Conservation (phyloP, 2,888 invertebrate genomes). For the Tiliacea citrago region DNA sequence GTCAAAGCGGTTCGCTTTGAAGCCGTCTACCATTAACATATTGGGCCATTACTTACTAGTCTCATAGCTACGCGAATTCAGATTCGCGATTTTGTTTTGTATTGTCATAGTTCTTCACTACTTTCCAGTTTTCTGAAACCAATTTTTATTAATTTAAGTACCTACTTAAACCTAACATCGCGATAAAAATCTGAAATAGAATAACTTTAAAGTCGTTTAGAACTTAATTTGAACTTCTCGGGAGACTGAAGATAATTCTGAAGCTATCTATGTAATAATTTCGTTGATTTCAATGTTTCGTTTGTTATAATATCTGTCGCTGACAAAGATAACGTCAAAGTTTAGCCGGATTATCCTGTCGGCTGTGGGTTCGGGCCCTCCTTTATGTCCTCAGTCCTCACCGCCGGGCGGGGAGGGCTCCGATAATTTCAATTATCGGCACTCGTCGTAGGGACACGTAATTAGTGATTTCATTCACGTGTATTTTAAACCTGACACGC, state of each 20-base stretch:
- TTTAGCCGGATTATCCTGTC: slow-evolving; percentile 72
- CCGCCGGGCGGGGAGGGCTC: slow-evolving; percentile 63
- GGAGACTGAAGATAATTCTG: slow-evolving; percentile 45
- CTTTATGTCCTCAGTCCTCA: slow-evolving; percentile 65
- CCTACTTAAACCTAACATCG: slow-evolving; percentile 8
- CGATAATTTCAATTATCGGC: slow-evolving; percentile 78
- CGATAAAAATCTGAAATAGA: slow-evolving; percentile 39
- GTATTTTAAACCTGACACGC: slow-evolving; percentile 53
- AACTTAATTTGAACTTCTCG: slow-evolving; percentile 54
- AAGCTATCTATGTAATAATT: slow-evolving; percentile 60
- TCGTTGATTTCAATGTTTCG: slow-evolving; percentile 70
- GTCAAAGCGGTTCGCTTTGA: slow-evolving; percentile 51
- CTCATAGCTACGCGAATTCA: slow-evolving; percentile 5
- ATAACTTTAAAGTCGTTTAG: slow-evolving; percentile 43
- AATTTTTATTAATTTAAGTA: not conserved
- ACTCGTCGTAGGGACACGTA: slow-evolving; percentile 73
- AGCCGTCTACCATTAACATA: slow-evolving; percentile 44
- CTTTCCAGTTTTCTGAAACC: not conserved
- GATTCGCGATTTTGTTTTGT: not conserved
- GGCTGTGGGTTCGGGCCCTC: slow-evolving; percentile 66
- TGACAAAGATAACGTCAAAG: slow-evolving; percentile 75
- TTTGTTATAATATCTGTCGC: slow-evolving; percentile 72
- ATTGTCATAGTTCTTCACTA: not conserved
- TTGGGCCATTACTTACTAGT: slow-evolving; percentile 42
- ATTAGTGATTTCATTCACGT: slow-evolving; percentile 71